A percentile compares a stretch with the other conserved stretches of the same genome.
phyloP scores from a whole-genome alignment of 2,888 invertebrate genomes.

The Chymomyza caudatula region DNA sequence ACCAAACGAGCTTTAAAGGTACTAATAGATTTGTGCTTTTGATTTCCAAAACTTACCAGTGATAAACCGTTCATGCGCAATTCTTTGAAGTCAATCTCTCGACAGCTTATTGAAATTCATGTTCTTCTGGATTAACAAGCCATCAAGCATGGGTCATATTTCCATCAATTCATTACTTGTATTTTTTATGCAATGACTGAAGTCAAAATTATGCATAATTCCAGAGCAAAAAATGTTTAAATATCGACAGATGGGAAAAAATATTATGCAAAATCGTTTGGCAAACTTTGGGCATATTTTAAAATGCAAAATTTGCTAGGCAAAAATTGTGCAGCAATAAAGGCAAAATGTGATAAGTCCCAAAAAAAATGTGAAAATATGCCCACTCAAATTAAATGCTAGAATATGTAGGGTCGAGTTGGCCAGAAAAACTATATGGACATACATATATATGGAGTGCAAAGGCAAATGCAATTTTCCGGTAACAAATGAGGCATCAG shows the following conservation, averaged over 20 bases:
- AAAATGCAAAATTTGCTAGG: not conserved
- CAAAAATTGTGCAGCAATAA: not conserved
- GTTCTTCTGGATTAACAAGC: not conserved
- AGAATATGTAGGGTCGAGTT: not conserved
- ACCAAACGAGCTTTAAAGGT: no score
- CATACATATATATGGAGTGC: not conserved
- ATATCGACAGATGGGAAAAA: not conserved
- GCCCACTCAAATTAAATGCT: not conserved
- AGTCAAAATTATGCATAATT: not conserved
- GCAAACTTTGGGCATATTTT: not conserved
- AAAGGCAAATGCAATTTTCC: slow-evolving; percentile 13
- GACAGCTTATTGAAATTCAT: not conserved
- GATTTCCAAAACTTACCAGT: not conserved
- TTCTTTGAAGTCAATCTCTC: not conserved
- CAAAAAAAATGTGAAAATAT: not conserved
- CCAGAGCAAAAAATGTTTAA: not conserved
- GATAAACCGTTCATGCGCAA: not conserved
- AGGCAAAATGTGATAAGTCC: not conserved
- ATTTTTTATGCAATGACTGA: not conserved
- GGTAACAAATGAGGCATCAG: slow-evolving; percentile 18
- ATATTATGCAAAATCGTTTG: not conserved
- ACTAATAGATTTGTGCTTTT: no score
- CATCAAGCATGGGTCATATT: no score
- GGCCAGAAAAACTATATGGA: not conserved
- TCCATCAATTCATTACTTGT: not conserved